Base-by-base conservation (phyloP, 2,888 invertebrate species). In the Sicus ferrugineus region DNA sequence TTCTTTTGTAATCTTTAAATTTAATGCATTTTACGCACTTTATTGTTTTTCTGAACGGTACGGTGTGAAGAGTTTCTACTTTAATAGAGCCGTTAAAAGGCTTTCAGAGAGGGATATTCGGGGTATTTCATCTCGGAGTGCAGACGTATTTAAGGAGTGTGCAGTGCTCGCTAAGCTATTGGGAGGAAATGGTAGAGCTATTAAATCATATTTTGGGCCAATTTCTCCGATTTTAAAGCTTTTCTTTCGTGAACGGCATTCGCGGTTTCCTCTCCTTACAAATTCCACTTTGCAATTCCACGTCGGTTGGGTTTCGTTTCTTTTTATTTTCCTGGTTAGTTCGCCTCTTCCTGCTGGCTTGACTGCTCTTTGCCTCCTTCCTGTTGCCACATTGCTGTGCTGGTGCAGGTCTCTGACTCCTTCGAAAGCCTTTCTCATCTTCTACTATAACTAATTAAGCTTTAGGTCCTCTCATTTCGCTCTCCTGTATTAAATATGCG, bases 21-120 rank as follows among this genome's bases (percentile, higher is more conserved):
- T 19, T 48, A n/a, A 6, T 48, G 81, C 80, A 82, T 82, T 81
- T 82, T 74, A 81, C 81, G 81, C 81, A 81, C 80, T 81, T 79
- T 34, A 21, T 58, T 74, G 80, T 81, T 82, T 82, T 82, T 81
- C 78, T 80, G 79, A 80, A 81, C 80, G 81, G 82, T 81, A 81
- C 80, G 81, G 82, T 81, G 82, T 81, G 79, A 80, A 78, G 73
- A 80, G 19, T 59, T 58, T 16, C 34, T 59, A 16, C 21, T 21
- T 7, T 38, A 31, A 30, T 11, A 56, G 30, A 56, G 14, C 9
- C 16, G 26, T 48, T 7, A 48, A 21, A 48, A 48, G 19, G n/a
- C n/a, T n/a, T n/a, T n/a, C n/a, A n/a, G n/a, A n/a, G n/a, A n/a
- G n/a, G n/a, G n/a, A n/a, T n/a, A n/a, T n/a, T n/a, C n/a, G n/a